Percentiles rank a stretch among this genome's conserved stretches.
Conservation (phyloP, 2,113 vertebrate genomes). For the Motacilla tschutschensis region DNA sequence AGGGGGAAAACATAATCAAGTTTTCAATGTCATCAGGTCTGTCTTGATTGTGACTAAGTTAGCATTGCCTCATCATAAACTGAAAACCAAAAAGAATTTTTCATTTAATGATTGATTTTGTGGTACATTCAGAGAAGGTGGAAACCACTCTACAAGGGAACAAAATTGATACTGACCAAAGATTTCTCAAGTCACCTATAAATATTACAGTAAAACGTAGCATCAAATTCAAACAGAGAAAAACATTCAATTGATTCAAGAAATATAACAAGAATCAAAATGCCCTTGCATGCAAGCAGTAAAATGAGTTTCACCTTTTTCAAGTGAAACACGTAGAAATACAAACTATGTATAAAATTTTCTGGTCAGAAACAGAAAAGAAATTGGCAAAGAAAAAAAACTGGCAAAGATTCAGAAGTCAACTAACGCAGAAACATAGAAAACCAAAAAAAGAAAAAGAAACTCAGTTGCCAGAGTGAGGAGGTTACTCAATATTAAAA, state of each 20-base stretch:
- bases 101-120: not conserved
- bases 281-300: not conserved
- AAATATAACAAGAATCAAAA: not conserved
- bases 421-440: not conserved
- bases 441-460: not conserved
- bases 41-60: not conserved
- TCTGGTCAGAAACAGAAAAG: not conserved
- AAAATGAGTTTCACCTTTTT: not conserved
- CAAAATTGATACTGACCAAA: not conserved
- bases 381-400: not conserved
- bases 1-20: rapidly evolving
- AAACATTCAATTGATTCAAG: not conserved
- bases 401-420: not conserved
- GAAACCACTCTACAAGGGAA: not conserved
- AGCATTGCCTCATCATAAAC: not conserved
- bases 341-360: not conserved
- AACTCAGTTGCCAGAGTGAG: not conserved
- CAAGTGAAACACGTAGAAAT: not conserved
- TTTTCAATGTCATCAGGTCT: not conserved
- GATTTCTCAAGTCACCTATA: not conserved
- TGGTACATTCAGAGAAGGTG: not conserved
- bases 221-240: not conserved
- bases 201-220: not conserved
- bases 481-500: not conserved
- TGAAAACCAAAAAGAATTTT: not conserved